Base-by-base conservation (phyloP, 2,888 invertebrate species). In the Tubulanus polymorphus region DNA sequence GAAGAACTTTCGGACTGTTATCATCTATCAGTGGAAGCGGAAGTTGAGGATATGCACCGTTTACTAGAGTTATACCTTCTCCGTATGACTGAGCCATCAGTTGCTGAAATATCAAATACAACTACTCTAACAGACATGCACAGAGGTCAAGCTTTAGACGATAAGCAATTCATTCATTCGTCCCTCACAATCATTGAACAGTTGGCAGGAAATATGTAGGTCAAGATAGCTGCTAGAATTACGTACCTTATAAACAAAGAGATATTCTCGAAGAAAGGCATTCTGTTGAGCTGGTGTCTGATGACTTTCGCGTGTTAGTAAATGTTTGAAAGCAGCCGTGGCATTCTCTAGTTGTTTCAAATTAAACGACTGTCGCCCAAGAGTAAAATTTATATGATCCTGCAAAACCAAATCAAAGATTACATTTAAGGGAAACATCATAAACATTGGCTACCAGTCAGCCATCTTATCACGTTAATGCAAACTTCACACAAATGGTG, bases 371-470 rank as follows among this genome's bases (percentile, higher is more conserved):
- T 93, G 89, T 64, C 92, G 86, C 1, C 93, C 94, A 71, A 95
- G 88, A 5, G 93, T 93, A 78, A 91, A 93, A 81, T 93, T 89
- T 71, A 96, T 93, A 80, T 96, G 95, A 83, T 96, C 94, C 79
- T 78, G 59, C 2, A 64, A 61, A 32, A 12, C 29, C 45, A 37
- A 41, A 28, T n/a, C 12, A 12, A 26, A 41, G n/a, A n/a, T n/a
- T n/a, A n/a, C n/a, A n/a, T n/a, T n/a, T n/a, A n/a, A n/a, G n/a
- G n/a, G n/a, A n/a, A n/a, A n/a, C n/a, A n/a, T n/a, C n/a, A n/a
- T n/a, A n/a, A n/a, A n/a, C n/a, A n/a, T n/a, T n/a, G n/a, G n/a
- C n/a, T n/a, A n/a, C n/a, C n/a, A n/a, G n/a, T n/a, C n/a, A n/a
- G n/a, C n/a, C n/a, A n/a, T n/a, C n/a, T n/a, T n/a, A n/a, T n/a